Evolutionary conservation across 2,113 vertebrate species (phyloP), one percentile per base, ranked within the genome.

Genomic region (Gambusia affinis): DNA sequence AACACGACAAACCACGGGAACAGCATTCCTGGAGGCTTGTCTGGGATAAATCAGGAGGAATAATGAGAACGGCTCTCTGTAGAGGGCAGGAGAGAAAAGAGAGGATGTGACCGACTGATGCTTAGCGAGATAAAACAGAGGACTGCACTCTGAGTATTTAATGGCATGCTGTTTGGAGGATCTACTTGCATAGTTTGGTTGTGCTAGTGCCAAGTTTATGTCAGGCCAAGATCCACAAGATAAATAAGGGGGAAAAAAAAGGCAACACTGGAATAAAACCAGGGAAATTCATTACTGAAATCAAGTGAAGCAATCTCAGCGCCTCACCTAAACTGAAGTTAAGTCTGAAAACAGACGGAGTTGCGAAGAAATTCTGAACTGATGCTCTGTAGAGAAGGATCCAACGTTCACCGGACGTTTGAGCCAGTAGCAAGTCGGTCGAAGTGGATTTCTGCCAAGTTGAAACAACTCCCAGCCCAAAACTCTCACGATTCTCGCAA

Each of bases 21-120:
- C 64, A 19, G 80, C 83, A 78, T 90, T 89, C 87, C 85, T 71
- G 73, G 70, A 85, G 85, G 60, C 78, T 86, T 42, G 74, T 88
- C 78, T 72, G 75, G 83, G 85, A 85, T 85, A 89, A 85, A 86
- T 86, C 76, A 82, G 28, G 33, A 29, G 75, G 75, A 83, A 78
- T 75, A 85, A 80, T 74, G 60, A 73, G 78, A 78, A 63, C 81
- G 81, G 75, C 67, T 85, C 84, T 85, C 81, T 70, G 70, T 10
- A 76, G 54, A 71, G 76, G 61, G 73, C 57, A 76, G 80, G 70
- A 42, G 27, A 54, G 77, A 78, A 70, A 71, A 71, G 70, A 75
- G 68, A 27, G 76, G 64, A 39, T 28, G 31, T 64, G n/a, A 67
- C 68, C 76, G 72, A 67, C 65, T 76, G 72, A 85, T 54, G 42